A percentile compares a stretch with the other conserved stretches of the same genome.
Conservation (phyloP, 2,797 vertebrate species). For the Pseudochromis fuscus region DNA sequence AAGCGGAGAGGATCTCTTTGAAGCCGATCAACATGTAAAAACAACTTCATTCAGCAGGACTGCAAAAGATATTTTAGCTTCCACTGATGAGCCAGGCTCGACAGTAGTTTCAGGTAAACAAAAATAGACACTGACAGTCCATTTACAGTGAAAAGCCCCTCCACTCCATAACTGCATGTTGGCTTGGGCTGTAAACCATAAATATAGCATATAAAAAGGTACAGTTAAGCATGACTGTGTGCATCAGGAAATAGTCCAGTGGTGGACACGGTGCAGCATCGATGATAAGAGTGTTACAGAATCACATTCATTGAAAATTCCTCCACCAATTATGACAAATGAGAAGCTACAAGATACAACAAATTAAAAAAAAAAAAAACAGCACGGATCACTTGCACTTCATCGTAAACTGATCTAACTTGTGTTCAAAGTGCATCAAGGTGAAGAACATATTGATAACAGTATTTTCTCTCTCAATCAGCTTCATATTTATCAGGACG, state of each 20-base stretch:
- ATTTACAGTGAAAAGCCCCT: constrained; percentile 2
- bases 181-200: constrained; percentile 47
- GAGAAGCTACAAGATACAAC: constrained; percentile 7
- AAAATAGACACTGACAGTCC: neutral
- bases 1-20: constrained; percentile 33
- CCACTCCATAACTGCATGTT: constrained; percentile 17
- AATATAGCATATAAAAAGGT: constrained; percentile 33
- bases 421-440: constrained; percentile 58
- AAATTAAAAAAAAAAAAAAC: neutral
- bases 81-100: constrained; percentile 24
- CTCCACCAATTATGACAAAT: constrained; percentile 29
- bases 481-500: constrained; percentile 17
- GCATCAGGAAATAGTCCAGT: constrained; percentile 54
- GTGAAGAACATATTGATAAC: constrained; percentile 27
- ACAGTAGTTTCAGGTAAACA: constrained; percentile 19
- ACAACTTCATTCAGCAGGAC: constrained; percentile 34
- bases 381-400: neutral
- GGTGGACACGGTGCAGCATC: constrained; percentile 72
- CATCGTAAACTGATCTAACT: constrained; percentile 26
- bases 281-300: constrained; percentile 44
- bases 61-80: constrained; percentile 18
- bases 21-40: constrained; percentile 43
- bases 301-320: constrained; percentile 64
- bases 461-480: constrained; percentile 29
- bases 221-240: constrained; percentile 52